Evolutionary conservation across 2,888 invertebrate genomes (phyloP).

Genomic region (Drosophila anceps): DNA sequence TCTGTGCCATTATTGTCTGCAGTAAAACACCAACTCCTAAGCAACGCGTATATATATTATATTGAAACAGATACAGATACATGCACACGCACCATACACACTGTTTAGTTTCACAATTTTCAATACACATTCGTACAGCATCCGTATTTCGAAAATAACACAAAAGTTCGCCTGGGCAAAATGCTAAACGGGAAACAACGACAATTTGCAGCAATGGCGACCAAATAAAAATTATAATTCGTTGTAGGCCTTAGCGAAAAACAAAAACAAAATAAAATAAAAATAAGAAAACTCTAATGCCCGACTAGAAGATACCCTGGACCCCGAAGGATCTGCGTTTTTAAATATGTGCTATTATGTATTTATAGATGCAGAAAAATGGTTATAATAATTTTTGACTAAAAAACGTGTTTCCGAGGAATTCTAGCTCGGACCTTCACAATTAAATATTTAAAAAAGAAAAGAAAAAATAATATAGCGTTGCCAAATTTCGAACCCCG

Average conservation of each 20-base stretch:
- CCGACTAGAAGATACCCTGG: no score
- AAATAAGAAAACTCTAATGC: no score
- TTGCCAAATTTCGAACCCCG: no score
- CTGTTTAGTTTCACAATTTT: conserved; percentile 10
- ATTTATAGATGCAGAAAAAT: no score
- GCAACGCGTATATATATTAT: not conserved
- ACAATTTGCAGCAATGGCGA: conserved; percentile 1
- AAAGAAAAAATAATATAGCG: no score
- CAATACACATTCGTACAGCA: not conserved
- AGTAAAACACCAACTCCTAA: conserved; percentile 19
- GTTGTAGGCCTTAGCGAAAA: not conserved
- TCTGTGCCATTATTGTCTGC: conserved; percentile 21
- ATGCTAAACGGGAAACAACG: conserved; percentile 18
- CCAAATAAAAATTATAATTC: not conserved
- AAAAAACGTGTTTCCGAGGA: no score
- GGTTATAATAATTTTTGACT: no score
- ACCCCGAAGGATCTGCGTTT: no score
- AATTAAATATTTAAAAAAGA: no score
- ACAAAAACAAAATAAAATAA: not conserved
- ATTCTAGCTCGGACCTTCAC: no score
- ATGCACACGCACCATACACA: not conserved
- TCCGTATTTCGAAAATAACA: conserved; percentile 44
- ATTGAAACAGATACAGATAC: not conserved
- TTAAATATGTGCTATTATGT: no score
- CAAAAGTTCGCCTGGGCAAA: conserved; percentile 27